Percentiles rank a stretch among this genome's conserved stretches.
phyloP scores from a whole-genome alignment of 1,140 invertebrate genomes.

The Sweltsa coloradensis region DNA sequence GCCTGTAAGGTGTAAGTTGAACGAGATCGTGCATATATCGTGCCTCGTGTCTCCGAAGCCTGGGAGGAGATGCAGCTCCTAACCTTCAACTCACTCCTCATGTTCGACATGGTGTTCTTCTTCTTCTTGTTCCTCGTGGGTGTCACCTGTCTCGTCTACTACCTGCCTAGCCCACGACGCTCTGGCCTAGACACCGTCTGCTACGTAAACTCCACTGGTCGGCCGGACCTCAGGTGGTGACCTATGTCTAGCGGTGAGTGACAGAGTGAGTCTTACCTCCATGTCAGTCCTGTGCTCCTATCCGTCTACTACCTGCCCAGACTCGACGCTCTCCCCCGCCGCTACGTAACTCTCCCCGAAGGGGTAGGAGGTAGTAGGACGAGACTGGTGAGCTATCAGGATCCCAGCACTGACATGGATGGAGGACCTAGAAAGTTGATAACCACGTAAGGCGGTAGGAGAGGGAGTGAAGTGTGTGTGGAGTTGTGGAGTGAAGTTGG shows the following conservation, averaged over 20 bases:
- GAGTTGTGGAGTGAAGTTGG: background rate
- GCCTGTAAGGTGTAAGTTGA: too few relatives aligned
- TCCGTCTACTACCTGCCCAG: too few relatives aligned
- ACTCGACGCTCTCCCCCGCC: constrained; percentile 24
- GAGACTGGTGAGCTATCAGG: background rate
- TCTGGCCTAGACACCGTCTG: constrained; percentile 20
- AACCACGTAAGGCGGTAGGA: background rate
- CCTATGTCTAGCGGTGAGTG: too few relatives aligned
- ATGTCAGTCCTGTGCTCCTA: too few relatives aligned
- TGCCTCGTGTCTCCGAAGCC: background rate
- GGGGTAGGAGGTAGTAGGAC: too few relatives aligned
- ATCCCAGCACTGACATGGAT: background rate
- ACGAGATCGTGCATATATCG: too few relatives aligned
- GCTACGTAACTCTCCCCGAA: constrained; percentile 27
- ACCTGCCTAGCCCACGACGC: constrained; percentile 44
- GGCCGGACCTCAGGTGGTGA: too few relatives aligned
- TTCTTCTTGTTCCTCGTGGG: constrained; percentile 72
- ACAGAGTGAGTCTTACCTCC: too few relatives aligned
- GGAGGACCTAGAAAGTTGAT: background rate
- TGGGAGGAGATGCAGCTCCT: constrained; percentile 53
- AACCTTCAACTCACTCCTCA: constrained; percentile 70
- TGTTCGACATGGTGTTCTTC: constrained; percentile 75
- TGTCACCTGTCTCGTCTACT: constrained; percentile 66
- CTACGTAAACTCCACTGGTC: too few relatives aligned
- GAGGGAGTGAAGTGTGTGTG: background rate